Evolutionary conservation across 2,113 vertebrate genomes (phyloP), one percentile per base, ranked within the genome.

Genomic region (Todiramphus saurophagus): DNA sequence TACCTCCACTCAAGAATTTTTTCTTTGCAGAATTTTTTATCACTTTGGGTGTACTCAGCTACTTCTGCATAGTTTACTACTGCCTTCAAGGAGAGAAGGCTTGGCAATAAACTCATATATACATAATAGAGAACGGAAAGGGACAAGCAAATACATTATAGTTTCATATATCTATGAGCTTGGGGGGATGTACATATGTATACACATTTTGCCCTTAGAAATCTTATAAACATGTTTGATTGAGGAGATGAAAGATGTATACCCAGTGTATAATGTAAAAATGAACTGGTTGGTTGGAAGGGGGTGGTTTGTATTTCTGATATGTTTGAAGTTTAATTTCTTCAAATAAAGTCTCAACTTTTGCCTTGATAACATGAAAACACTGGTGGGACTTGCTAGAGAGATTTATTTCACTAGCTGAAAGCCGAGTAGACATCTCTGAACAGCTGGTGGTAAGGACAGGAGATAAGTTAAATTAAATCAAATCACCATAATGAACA

Each of bases 361-460:
- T 94, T 96, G 48, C 64, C 56, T 96, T 48, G 51, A 70, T 70
- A 93, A 31, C 56, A 70, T 80, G 43, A 86, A 89, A 92, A 80
- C 30, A 20, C 60, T 75, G 64, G 60, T 93, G 72, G 51, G 68
- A 87, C 73, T 90, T 83, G 76, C 37, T 83, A 48, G 20, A 63
- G 66, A 64, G 78, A 79, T 93, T 80, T 77, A 67, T 95, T 96
- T 92, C 73, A 46, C 78, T 86, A 62, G 21, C 58, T 89, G 81
- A 95, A 94, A 93, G 72, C 78, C 85, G 87, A 96, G 72, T 78
- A 93, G 79, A 64, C 85, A 93, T 93, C 93, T 74, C 85, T 90
- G 82, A 90, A 55, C 93, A 81, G 83, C 88, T 83, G 60, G 85
- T 92, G 82, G 88, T 88, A 90, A 77, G 72, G 55, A 88, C 31